Conservation (phyloP, 1,140 invertebrate species). For the Gonatopus flavifemur region DNA sequence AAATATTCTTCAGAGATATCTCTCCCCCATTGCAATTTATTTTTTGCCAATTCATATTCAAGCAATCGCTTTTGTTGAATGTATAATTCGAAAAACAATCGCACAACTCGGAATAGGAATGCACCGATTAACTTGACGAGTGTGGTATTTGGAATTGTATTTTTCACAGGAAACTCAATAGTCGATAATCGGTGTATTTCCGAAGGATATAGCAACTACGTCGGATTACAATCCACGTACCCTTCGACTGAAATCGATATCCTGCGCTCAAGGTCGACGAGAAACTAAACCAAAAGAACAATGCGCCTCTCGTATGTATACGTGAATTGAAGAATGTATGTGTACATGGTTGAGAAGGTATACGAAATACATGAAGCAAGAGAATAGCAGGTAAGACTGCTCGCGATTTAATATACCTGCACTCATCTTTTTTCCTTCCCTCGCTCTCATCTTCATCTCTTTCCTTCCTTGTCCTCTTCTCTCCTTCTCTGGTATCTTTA, state of each 20-base stretch:
- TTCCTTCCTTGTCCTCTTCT: not conserved
- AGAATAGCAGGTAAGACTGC: slow-evolving; percentile 28
- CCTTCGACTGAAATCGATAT: slow-evolving; percentile 50
- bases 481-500: not conserved
- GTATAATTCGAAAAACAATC: too few relatives aligned
- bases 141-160: too few relatives aligned
- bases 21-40: too few relatives aligned
- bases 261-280: slow-evolving; percentile 37
- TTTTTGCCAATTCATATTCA: too few relatives aligned
- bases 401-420: slow-evolving; percentile 32
- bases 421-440: slow-evolving; percentile 6
- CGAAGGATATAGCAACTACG: slow-evolving; percentile 20
- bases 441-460: slow-evolving; percentile 6
- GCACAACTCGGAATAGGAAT: too few relatives aligned
- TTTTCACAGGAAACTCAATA: too few relatives aligned
- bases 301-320: slow-evolving; percentile 36
- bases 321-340: slow-evolving; percentile 4
- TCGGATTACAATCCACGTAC: slow-evolving; percentile 44
- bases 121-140: too few relatives aligned
- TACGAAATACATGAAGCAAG: slow-evolving; percentile 8
- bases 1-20: too few relatives aligned
- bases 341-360: too few relatives aligned
- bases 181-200: slow-evolving; percentile 4
- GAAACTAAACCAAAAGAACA: slow-evolving; percentile 42
- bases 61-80: too few relatives aligned